Base-by-base conservation (phyloP, 2,888 invertebrate species). In the Mactromeris polynyma region DNA sequence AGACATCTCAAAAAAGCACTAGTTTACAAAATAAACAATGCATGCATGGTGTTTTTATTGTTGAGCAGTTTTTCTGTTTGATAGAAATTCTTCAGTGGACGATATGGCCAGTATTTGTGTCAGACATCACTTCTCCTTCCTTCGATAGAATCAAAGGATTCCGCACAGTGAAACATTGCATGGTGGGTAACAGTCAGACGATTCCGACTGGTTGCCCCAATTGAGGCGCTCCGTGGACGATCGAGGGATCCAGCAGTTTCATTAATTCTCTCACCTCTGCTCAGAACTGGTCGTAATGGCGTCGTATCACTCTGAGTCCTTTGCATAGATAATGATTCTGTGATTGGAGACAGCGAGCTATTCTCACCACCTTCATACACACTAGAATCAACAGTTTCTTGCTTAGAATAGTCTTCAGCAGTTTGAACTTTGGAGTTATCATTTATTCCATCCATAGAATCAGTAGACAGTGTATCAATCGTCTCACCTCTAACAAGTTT, bases 381-480 rank as follows among this genome's bases (percentile, higher is more conserved):
- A 81, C 87, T 91, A n/a, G 91, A 91, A 40, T 91, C 90, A n/a
- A 85, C 40, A 17, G 91, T 91, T 81, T 87, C 88, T 54, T 90
- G 90, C 42, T 87, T 86, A 36, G 88, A 85, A 11, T 86, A 79
- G 31, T 90, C 92, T 4, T 86, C 88, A 64, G 81, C 84, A 42
- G 51, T 85, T 40, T 83, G 83, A 31, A 64, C 64, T 36, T 69
- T 78, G 7, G 73, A 38, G 31, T 86, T 84, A 31, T 90, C 90
- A 58, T 84, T 87, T 14, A 84, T 40, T 36, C 84, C 81, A 40
- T 90, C 92, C n/a, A 88, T 81, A 9, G 90, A 90, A 33, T 92
- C 92, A 19, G 92, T 89, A 46, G 92, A 92, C 11, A 79, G 51
- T 9, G 92, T 92, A 58, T 92, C 92, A 46, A 92, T 92, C n/a